Evolutionary conservation across 2,797 vertebrate species (phyloP).

Genomic region (Sebastes taczanowskii): DNA sequence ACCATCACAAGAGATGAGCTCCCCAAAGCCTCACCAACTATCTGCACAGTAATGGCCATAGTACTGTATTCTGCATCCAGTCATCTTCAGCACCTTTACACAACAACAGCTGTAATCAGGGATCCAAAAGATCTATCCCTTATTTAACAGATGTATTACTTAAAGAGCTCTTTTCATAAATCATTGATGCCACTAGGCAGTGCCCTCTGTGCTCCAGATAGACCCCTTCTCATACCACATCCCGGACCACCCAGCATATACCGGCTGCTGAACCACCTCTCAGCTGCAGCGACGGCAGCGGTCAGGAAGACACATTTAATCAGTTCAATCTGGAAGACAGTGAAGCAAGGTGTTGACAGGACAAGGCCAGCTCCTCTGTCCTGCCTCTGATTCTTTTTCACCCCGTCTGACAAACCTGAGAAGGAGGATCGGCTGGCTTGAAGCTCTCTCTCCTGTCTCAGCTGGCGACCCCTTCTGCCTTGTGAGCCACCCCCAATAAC

Average conservation of each 20-base stretch:
- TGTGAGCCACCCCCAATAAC: background rate
- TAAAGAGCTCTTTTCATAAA: background rate
- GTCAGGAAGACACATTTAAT: constrained; percentile 15
- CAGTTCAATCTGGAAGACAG: background rate
- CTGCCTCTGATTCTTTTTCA: constrained; percentile 5
- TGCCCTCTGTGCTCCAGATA: background rate
- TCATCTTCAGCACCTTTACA: background rate
- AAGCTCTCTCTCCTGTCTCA: constrained; percentile 2
- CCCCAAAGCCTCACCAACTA: background rate
- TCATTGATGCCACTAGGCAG: background rate
- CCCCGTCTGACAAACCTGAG: constrained; percentile 10
- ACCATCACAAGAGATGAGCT: background rate
- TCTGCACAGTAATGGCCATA: background rate
- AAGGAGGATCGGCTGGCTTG: background rate
- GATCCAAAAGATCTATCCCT: background rate
- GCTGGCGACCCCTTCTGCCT: background rate
- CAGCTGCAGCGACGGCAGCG: background rate
- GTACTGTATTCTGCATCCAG: background rate
- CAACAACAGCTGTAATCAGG: background rate
- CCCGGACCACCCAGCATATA: background rate
- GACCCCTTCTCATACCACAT: background rate
- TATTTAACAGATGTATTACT: background rate
- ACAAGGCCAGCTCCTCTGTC: background rate
- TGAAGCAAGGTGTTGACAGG: background rate
- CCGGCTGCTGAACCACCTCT: background rate